Base-by-base conservation (phyloP, 2,797 vertebrate species). In the Clarias fuscus region DNA sequence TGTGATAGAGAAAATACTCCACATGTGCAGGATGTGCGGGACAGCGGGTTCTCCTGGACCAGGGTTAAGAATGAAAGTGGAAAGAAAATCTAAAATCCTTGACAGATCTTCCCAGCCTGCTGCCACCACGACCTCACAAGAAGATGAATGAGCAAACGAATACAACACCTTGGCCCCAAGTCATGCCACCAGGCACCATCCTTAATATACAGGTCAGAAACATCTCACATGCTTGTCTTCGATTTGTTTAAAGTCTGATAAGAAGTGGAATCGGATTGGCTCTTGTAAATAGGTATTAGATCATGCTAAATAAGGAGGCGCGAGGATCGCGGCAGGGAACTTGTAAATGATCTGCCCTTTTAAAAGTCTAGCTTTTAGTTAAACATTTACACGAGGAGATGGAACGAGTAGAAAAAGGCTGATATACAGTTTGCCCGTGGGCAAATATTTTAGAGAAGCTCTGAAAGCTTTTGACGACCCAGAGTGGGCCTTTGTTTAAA, bases 361-460 rank as follows among this genome's bases (percentile, higher is more conserved):
- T 64, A 64, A 58, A 33, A 30, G 65, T 33, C 84, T 27, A 20
- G 33, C 68, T 85, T 81, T 73, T 33, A 65, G 40, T 82, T 67
- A 82, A 86, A 82, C 85, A 73, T 82, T 86, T 48, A 82, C 68
- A 82, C 17, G 70, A 73, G 64, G 53, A 33, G 65, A 80, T 61
- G 37, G 67, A 82, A 40, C 7, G 13, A n/a, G n/a, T 4, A 64
- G 61, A 64, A 78, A 37, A 78, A 64, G n/a, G 40, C 27, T 70
- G 64, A 78, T 78, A 68, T 68, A 68, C 40, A 67, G 59, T 68
- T 68, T 70, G 84, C 62, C 48, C 17, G 27, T 24, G 64, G 40
- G 30, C 67, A 85, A 85, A 85, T 40, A 78, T 68, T 33, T 85
- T 67, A 40, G 62, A 82, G 30, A 17, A 58, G 59, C 27, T n/a